Percentiles rank a stretch among this genome's conserved stretches.
These are phyloP conservation scores for Tetragnatha versicolor DNA, from an alignment of 1,140 invertebrate genomes.

Conservation along the genomic window DNA sequence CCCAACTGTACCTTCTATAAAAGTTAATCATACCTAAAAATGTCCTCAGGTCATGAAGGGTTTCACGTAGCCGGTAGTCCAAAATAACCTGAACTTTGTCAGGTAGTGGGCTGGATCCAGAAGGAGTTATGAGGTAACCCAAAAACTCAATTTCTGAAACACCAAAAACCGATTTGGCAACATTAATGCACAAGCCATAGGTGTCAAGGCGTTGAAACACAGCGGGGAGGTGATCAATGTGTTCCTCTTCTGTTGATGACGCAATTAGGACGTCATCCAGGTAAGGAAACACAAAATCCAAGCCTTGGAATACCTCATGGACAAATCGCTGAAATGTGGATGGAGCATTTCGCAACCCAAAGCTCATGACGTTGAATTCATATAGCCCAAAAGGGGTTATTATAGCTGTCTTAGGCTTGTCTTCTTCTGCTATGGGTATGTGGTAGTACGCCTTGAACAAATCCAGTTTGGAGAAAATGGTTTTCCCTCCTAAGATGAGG, in stretches of 20 bases:
- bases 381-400: neutral
- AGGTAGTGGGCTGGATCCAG: neutral
- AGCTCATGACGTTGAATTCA: conserved; percentile 14
- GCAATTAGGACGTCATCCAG: conserved; percentile 69
- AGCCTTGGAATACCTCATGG: conserved; percentile 43
- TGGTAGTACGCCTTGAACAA: conserved; percentile 57
- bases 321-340: neutral
- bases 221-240: conserved; percentile 60
- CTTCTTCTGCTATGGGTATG: conserved; percentile 57
- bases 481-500: conserved; percentile 36
- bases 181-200: conserved; percentile 60
- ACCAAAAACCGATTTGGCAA: no score
- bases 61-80: conserved; percentile 60
- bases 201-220: conserved; percentile 61
- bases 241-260: conserved; percentile 59
- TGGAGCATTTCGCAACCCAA: neutral
- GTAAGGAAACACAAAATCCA: conserved; percentile 63
- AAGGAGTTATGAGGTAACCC: neutral
- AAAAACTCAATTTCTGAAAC: no score
- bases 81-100: conserved; percentile 26
- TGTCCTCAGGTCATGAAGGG: conserved; percentile 60
- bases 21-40: conserved; percentile 64
- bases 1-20: conserved; percentile 63
- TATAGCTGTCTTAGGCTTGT: conserved; percentile 62
- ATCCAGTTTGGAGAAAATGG: conserved; percentile 50